A percentile compares a stretch with the other conserved stretches of the same genome.
Conservation (phyloP, 2,113 vertebrate species). For the Opisthocomus hoazin region DNA sequence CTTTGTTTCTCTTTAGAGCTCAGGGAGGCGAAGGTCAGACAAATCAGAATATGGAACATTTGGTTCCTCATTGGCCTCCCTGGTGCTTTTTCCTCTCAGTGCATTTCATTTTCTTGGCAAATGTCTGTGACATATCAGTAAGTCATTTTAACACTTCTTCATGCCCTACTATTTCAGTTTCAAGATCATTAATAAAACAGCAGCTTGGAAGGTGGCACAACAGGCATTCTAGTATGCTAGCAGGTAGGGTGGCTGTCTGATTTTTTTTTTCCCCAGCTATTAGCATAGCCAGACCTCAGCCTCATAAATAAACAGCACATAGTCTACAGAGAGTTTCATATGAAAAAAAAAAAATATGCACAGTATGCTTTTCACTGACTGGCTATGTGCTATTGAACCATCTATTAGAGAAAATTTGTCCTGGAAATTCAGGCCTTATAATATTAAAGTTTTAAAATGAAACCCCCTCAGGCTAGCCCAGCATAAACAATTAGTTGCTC, state of each 20-base stretch:
- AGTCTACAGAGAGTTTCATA: constrained; percentile 15
- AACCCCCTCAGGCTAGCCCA: constrained; percentile 55
- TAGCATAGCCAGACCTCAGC: constrained; percentile 45
- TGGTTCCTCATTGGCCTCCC: constrained; percentile 55
- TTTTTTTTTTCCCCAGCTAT: constrained; percentile 27
- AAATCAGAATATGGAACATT: constrained; percentile 57
- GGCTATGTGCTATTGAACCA: constrained; percentile 23
- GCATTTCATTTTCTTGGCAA: constrained; percentile 73
- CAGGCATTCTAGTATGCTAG: constrained; percentile 44
- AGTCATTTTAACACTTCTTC: constrained; percentile 71
- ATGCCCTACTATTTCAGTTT: constrained; percentile 69
- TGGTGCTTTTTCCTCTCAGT: constrained; percentile 52
- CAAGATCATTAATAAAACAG: constrained; percentile 77
- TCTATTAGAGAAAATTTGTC: constrained; percentile 43
- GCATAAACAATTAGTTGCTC: constrained; percentile 69
- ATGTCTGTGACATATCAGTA: constrained; percentile 65
- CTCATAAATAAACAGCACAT: constrained; percentile 61
- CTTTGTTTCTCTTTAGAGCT: constrained; percentile 24
- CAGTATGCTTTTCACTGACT: constrained; percentile 41
- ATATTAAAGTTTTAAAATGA: constrained; percentile 61
- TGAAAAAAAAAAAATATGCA: constrained; percentile 7
- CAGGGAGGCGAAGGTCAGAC: constrained; percentile 49
- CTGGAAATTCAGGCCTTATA: constrained; percentile 48
- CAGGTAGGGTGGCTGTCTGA: constrained; percentile 50
- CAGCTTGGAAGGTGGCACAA: constrained; percentile 67